Evolutionary conservation across 2,797 vertebrate genomes (phyloP), one percentile per base, ranked within the genome.

Genomic region (Pangasius sanitwongsei): DNA sequence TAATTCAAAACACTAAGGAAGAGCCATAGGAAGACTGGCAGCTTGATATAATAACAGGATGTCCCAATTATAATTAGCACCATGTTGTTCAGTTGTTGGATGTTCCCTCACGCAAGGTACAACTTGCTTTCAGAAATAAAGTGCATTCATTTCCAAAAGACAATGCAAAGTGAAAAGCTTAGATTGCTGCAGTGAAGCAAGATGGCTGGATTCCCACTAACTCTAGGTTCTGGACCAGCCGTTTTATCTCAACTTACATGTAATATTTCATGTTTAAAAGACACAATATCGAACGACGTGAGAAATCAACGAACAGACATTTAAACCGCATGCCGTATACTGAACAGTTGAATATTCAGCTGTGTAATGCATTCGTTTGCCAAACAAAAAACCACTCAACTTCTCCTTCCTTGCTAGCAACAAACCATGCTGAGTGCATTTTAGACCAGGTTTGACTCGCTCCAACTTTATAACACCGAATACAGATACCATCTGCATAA

Each of bases 1-100:
- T 16, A 34, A 1, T 83, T 61, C 37, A 63, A 16, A 83, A 28
- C 13, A 28, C 12, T 28, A 44, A 28, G 9, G 34, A 63, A 63
- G 1, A 23, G 37, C 8, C 0, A 23, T 13, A 61, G 16, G 6
- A 59, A 61, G 23, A 61, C 31, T 63, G 34, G 23, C 6, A 63
- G 34, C 57, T 44, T 41, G 6, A 28, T 44, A 63, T 83, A 61
- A 25, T 82, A 41, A 37, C 80, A 41, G 23, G 55, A 82, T 37
- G 80, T 81, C 31, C 78, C 59, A 34, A 81, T 81, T 81, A 59
- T 59, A 41, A 61, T 83, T 28, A 83, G 57, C 23, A n/a, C 59
- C 81, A 83, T 34, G 4, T 81, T 34, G 50, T 55, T 78, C 16
- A 53, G 75, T 25, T 82, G 18, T 25, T 63, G 34, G 34, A 6